A percentile compares a stretch with the other conserved stretches of the same genome.
These are phyloP conservation scores for Podarcis lilfordi DNA, from an alignment of 2,797 vertebrate genomes.

Conservation along the genomic window DNA sequence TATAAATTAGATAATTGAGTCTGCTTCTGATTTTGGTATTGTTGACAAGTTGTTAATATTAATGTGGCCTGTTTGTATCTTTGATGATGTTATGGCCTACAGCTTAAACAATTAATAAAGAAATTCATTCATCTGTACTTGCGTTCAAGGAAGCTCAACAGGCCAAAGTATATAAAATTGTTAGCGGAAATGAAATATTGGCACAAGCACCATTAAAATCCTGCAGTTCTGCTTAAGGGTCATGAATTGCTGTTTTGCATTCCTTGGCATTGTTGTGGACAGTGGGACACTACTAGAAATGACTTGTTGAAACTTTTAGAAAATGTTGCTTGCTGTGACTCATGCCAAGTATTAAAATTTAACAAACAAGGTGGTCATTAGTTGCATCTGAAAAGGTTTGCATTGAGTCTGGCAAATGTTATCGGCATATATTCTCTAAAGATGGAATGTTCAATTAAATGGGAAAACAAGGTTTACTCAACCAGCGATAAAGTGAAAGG, in stretches of 20 bases:
- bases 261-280: neutral
- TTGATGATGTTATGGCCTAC: neutral
- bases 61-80: neutral
- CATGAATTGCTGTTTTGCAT: neutral
- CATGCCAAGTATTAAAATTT: neutral
- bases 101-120: neutral
- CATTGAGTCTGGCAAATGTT: slow-evolving; percentile 3
- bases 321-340: neutral
- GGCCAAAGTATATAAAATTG: neutral
- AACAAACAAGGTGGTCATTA: neutral
- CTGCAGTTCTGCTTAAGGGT: neutral
- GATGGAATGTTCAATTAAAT: neutral
- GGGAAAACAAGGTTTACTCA: neutral
- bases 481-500: neutral
- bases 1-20: neutral
- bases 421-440: slow-evolving; percentile 8
- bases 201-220: neutral
- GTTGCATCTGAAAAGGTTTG: neutral
- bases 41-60: neutral
- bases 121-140: neutral
- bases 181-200: neutral
- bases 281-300: neutral
- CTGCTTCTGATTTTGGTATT: neutral
- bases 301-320: slow-evolving; percentile 25
- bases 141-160: neutral